phyloP scores from a whole-genome alignment of 2,113 vertebrate genomes.

The Eleginops maclovinus region DNA sequence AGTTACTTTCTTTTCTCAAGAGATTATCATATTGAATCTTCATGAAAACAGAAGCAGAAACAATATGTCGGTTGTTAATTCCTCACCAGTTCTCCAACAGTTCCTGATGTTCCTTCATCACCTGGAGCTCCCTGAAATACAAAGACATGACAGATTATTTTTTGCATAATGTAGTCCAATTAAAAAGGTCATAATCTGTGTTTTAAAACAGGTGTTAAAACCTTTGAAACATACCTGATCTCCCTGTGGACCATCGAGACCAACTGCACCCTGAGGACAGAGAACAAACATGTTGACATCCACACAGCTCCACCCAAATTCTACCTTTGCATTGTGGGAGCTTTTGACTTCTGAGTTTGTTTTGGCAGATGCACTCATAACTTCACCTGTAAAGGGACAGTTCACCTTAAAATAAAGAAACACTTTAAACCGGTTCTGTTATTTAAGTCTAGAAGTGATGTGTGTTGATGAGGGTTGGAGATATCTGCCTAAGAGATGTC shows the following conservation, averaged over 20 bases:
- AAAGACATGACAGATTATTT: background rate
- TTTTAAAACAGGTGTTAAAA: background rate
- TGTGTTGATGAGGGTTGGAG: no score
- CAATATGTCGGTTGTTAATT: background rate
- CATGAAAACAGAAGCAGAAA: background rate
- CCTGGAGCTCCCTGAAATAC: constrained; percentile 88
- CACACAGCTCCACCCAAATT: no score
- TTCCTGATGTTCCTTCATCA: constrained; percentile 90
- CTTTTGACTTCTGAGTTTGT: no score
- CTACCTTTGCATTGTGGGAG: no score
- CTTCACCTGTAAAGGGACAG: no score
- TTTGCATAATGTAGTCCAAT: background rate
- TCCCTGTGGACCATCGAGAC: constrained; percentile 91
- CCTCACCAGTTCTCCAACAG: constrained; percentile 90
- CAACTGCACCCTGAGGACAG: constrained; percentile 86
- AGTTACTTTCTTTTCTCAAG: no score
- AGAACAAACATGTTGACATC: background rate
- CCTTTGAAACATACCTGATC: constrained; percentile 86
- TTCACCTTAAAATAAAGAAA: no score
- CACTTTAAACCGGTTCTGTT: no score
- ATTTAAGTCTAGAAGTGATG: no score
- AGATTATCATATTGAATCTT: no score
- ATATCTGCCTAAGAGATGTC: no score
- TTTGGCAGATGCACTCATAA: no score
- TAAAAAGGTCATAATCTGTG: constrained; percentile 4